Percentiles rank a stretch among this genome's conserved stretches.
Conservation (phyloP, 2,113 vertebrate species). For the Chunga burmeisteri region DNA sequence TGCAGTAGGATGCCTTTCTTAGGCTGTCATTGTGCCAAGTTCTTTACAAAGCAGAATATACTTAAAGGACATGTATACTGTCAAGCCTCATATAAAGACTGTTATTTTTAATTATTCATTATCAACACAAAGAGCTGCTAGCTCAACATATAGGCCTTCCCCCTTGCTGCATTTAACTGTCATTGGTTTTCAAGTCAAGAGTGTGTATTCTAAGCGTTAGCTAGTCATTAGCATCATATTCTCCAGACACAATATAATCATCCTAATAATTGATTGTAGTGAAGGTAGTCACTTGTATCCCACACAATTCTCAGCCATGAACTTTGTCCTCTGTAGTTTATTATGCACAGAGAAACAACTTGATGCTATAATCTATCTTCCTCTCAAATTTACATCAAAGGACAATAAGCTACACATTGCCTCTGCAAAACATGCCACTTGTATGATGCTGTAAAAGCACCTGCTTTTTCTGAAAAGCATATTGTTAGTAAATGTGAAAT, state of each 20-base stretch:
- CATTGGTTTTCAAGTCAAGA: conserved; percentile 59
- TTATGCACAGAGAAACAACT: conserved; percentile 52
- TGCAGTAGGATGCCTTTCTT: background rate
- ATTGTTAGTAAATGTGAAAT: conserved; percentile 13
- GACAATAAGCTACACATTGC: conserved; percentile 13
- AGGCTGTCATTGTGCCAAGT: conserved; percentile 49
- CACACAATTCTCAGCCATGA: conserved; percentile 59
- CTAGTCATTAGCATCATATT: conserved; percentile 53
- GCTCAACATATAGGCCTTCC: conserved; percentile 39
- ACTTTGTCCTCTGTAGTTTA: conserved; percentile 61
- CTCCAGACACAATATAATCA: conserved; percentile 61
- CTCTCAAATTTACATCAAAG: conserved; percentile 46
- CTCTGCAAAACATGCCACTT: conserved; percentile 32
- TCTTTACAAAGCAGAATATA: conserved; percentile 36
- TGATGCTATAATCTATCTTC: conserved; percentile 55
- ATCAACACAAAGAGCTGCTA: conserved; percentile 8
- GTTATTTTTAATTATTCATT: conserved; percentile 71
- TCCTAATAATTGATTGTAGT: conserved; percentile 63
- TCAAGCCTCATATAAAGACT: conserved; percentile 34
- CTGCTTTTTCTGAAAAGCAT: conserved; percentile 22
- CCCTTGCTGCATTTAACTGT: conserved; percentile 23
- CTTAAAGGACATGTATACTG: conserved; percentile 29
- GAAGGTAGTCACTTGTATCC: conserved; percentile 58
- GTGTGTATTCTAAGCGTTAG: conserved; percentile 38
- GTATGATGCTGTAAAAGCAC: background rate